Percentiles rank a stretch among this genome's conserved stretches.
Conservation (phyloP, 53 echinoderm and acorn worm species). For the Zoroaster sp. region DNA sequence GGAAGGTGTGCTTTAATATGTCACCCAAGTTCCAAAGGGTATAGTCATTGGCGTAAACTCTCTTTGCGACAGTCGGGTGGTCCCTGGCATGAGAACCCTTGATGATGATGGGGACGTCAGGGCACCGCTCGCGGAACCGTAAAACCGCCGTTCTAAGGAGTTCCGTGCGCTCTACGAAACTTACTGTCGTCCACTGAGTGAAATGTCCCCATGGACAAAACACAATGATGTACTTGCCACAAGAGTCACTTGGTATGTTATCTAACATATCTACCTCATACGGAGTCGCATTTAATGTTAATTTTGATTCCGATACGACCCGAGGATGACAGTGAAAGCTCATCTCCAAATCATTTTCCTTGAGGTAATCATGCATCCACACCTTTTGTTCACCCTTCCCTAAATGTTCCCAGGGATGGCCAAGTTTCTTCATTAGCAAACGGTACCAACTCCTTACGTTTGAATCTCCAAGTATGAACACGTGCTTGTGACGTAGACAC, state of each 20-base stretch:
- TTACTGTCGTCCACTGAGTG: constrained; percentile 1
- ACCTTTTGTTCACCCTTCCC: not conserved
- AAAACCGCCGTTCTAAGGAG: not conserved
- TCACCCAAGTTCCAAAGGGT: constrained; percentile 14
- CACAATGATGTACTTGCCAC: constrained; percentile 5
- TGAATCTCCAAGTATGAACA: not conserved
- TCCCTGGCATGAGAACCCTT: constrained; percentile 27
- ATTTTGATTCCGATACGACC: not conserved
- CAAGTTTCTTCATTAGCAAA: not conserved
- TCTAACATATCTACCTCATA: constrained; percentile 17
- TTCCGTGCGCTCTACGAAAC: not conserved
- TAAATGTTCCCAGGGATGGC: not conserved
- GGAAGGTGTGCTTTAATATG: not conserved
- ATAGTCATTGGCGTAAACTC: constrained; percentile 18
- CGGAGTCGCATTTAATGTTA: not conserved
- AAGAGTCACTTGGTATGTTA: no score
- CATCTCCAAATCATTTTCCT: not conserved
- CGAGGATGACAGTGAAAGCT: not conserved
- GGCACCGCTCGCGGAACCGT: not conserved
- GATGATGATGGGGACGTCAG: constrained; percentile 24
- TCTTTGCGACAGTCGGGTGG: not conserved
- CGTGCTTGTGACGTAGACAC: not conserved
- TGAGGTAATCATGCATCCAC: not conserved
- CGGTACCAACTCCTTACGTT: not conserved
- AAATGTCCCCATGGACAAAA: constrained; percentile 45